phyloP scores from a whole-genome alignment of 2,888 invertebrate species.

The Diaperis boleti region DNA sequence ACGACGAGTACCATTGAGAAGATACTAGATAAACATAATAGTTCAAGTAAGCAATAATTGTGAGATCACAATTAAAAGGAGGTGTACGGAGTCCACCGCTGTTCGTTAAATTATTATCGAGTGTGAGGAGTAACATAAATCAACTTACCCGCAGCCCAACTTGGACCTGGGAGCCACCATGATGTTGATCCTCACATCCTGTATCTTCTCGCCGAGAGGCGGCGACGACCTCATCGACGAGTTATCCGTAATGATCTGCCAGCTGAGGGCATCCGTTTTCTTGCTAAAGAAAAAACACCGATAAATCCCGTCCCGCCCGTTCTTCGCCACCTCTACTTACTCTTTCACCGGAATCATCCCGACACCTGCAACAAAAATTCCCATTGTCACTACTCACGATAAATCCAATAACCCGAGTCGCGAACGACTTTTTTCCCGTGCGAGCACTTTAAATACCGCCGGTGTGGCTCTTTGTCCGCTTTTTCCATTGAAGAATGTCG shows the following conservation, averaged over 20 bases:
- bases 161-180: conserved; percentile 86
- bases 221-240: conserved; percentile 70
- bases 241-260: conserved; percentile 81
- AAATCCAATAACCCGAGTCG: conserved; percentile 11
- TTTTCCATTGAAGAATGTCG: conserved; percentile 39
- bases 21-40: too few relatives aligned
- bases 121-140: too few relatives aligned
- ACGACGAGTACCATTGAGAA: too few relatives aligned
- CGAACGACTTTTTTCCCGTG: conserved; percentile 16
- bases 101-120: too few relatives aligned
- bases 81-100: too few relatives aligned
- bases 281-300: conserved; percentile 69
- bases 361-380: conserved; percentile 78
- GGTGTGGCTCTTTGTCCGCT: conserved; percentile 10
- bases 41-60: too few relatives aligned
- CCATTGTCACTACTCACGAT: conserved; percentile 13
- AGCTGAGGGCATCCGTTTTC: conserved; percentile 81
- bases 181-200: conserved; percentile 80
- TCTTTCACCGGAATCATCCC: conserved; percentile 95
- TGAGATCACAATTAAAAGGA: too few relatives aligned
- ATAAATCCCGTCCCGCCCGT: neutral
- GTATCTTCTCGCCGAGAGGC: conserved; percentile 70
- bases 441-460: conserved; percentile 24
- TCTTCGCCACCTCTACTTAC: conserved; percentile 79
- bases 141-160: conserved; percentile 84